These are phyloP conservation scores for Rhabdomys pumilio DNA, from an alignment of 2,797 vertebrate species.

Conservation along the genomic window DNA sequence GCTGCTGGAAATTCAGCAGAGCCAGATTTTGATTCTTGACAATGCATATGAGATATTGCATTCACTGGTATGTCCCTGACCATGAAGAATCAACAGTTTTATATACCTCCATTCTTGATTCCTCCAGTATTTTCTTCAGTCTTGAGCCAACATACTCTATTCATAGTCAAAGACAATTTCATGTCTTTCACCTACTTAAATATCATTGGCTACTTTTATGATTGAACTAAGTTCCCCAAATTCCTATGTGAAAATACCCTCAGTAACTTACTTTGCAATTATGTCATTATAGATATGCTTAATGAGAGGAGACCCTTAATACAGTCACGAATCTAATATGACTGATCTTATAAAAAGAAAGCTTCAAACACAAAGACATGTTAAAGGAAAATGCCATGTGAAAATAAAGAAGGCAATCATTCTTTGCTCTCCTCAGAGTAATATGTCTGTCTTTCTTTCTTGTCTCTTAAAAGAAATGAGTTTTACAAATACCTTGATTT, in stretches of 20 bases:
- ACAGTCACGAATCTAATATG: background rate
- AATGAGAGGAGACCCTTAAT: conserved; percentile 42
- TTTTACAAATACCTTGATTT: background rate
- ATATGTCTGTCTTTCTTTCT: background rate
- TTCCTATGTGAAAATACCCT: background rate
- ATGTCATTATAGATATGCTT: background rate
- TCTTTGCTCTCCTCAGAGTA: background rate
- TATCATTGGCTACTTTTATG: background rate
- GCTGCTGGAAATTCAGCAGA: background rate
- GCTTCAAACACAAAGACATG: background rate
- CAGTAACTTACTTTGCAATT: conserved; percentile 3
- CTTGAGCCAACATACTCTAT: background rate
- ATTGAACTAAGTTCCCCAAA: background rate
- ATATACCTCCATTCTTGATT: background rate
- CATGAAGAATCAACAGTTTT: background rate
- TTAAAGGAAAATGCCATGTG: background rate
- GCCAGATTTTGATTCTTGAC: background rate
- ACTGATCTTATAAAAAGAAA: background rate
- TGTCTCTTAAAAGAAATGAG: background rate
- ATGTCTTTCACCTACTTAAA: conserved; percentile 24
- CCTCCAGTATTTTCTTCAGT: background rate
- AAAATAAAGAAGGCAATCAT: background rate
- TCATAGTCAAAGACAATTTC: background rate
- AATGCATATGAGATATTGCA: background rate
- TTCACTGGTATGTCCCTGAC: background rate